Base-by-base conservation (phyloP, 2,113 vertebrate genomes). In the Austrofundulus limnaeus region DNA sequence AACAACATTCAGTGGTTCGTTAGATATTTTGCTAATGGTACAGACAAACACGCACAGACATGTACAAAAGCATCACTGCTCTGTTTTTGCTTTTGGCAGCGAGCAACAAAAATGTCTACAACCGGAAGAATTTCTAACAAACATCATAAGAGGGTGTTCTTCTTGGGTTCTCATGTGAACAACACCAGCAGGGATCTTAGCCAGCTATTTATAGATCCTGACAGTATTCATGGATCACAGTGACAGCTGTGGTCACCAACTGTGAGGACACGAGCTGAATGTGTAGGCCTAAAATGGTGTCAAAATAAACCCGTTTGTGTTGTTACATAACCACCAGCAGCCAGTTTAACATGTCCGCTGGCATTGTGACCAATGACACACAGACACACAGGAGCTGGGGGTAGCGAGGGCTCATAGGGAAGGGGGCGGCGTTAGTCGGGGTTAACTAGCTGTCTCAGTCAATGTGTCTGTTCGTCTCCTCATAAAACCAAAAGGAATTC, bases 211-310 rank as follows among this genome's bases (percentile, higher is more conserved):
- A 56, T 52, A 60, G 24, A 63, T 38, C 57, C 54, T 46, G 11
- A 5, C 66, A 73, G 17, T 61, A 43, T 49, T 17, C 10, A 14
- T 48, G 43, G 31, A 51, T 63, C 46, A 23, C 47, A 56, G 60
- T 34, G 64, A 77, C 84, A 86, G 82, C 80, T 83, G 74, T 17
- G 24, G 24, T 34, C 10, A 25, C 45, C 59, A 65, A 78, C 61
- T 75, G 64, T 50, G 51, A 74, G 61, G 56, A 63, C 43, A 50
- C 24, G 39, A 72, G 45, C 42, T 50, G 16, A 53, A 34, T 63
- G 42, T 54, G 54, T 25, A 1, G 41, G 17, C 16, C 39, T n/a
- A 48, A 76, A 83, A 85, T 70, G 70, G 64, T 2, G 15, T n/a
- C 38, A 51, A 34, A 51, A 67, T 55, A 70, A 82, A 73, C 37